Evolutionary conservation across 2,797 vertebrate genomes (phyloP).

Genomic region (Liparis tanakae): DNA sequence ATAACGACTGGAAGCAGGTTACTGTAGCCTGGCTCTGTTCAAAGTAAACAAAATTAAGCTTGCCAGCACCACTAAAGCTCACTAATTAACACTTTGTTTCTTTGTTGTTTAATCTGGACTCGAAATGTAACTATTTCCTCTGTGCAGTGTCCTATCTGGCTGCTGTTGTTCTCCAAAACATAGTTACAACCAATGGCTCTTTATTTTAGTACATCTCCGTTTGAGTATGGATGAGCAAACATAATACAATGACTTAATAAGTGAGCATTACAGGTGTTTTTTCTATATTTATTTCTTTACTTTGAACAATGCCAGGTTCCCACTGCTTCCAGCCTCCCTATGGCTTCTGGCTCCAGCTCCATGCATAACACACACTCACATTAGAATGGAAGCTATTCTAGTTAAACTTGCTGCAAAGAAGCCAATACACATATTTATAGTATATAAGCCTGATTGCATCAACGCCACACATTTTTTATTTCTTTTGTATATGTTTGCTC

Average conservation of each 20-base stretch:
- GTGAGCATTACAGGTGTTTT: background rate
- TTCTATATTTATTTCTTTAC: background rate
- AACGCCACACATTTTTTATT: background rate
- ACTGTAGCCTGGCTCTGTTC: background rate
- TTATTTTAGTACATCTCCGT: background rate
- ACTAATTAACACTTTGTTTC: background rate
- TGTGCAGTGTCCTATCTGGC: background rate
- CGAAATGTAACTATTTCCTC: background rate
- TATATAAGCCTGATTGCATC: background rate
- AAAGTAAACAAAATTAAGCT: background rate
- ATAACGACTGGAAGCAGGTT: background rate
- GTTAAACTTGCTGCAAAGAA: conserved; percentile 12
- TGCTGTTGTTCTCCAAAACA: background rate
- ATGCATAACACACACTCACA: background rate
- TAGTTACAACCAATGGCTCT: background rate
- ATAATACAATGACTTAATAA: background rate
- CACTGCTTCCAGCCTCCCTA: background rate
- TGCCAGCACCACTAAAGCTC: background rate
- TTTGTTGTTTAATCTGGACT: background rate
- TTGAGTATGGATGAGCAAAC: background rate
- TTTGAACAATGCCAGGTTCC: background rate
- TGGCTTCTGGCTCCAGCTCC: background rate
- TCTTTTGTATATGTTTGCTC: conserved; percentile 4
- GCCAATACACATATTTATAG: background rate
- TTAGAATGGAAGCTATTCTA: background rate